Conservation (phyloP, 2,113 vertebrate genomes). For the Lophotis ruficrista region DNA sequence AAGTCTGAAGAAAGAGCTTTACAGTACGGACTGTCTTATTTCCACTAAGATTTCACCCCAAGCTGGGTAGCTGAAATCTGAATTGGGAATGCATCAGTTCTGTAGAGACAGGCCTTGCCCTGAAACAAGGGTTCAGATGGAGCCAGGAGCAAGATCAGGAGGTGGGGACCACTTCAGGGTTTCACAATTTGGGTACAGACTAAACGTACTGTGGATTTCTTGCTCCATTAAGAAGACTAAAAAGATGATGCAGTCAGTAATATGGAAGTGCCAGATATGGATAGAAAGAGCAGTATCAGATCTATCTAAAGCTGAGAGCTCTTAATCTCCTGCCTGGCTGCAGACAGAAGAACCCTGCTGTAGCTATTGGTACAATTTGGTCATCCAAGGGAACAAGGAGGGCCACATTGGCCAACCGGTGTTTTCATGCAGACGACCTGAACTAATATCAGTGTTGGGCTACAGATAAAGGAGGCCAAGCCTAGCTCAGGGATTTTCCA, state of each 20-base stretch:
- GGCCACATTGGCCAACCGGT: not conserved
- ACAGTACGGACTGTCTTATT: not conserved
- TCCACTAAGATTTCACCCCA: not conserved
- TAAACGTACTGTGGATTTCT: not conserved
- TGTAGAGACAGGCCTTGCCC: not conserved
- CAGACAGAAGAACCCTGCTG: not conserved
- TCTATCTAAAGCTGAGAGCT: not conserved
- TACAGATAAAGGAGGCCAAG: not conserved
- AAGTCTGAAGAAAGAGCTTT: not conserved
- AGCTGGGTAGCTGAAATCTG: not conserved
- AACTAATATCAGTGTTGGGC: not conserved
- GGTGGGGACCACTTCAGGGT: too few species aligned
- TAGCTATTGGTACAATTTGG: not conserved
- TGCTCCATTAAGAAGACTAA: not conserved
- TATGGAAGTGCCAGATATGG: not conserved
- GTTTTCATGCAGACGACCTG: not conserved
- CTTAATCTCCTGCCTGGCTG: not conserved
- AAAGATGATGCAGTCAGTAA: not conserved
- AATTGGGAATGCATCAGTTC: not conserved
- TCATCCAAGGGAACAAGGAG: not conserved
- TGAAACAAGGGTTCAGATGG: not conserved
- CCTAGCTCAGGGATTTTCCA: not conserved
- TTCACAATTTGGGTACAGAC: not conserved
- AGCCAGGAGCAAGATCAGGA: not conserved
- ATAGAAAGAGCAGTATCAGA: not conserved